A percentile compares a stretch with the other conserved stretches of the same genome.
phyloP scores from a whole-genome alignment of 2,113 vertebrate species.

The Muntiacus muntjak region DNA sequence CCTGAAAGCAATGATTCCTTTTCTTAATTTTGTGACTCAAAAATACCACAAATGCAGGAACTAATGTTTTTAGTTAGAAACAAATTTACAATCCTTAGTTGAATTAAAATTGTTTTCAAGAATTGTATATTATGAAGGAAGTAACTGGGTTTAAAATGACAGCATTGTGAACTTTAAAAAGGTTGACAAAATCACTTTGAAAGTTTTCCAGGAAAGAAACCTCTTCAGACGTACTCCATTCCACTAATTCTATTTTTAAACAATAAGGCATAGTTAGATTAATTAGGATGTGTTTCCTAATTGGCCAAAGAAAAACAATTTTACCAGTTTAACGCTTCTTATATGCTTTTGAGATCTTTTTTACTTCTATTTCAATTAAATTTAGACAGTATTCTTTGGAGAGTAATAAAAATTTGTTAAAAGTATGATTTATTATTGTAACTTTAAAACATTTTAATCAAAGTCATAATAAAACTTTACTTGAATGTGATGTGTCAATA shows the following conservation, averaged over 20 bases:
- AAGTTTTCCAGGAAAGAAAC: background rate
- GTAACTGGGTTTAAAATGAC: background rate
- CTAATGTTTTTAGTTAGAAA: background rate
- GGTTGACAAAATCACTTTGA: background rate
- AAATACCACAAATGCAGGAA: background rate
- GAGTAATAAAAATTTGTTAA: background rate
- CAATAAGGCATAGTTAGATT: background rate
- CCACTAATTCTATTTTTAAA: background rate
- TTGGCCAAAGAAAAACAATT: background rate
- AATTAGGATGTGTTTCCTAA: background rate
- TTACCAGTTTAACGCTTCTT: background rate
- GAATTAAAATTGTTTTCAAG: background rate
- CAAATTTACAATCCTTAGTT: background rate
- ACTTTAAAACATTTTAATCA: background rate
- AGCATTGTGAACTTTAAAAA: background rate
- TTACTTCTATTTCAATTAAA: background rate
- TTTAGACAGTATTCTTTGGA: background rate
- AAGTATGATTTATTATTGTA: background rate
- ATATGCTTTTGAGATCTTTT: background rate
- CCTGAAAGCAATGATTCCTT: background rate
- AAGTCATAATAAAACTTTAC: background rate
- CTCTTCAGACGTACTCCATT: background rate
- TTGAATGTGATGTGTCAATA: background rate
- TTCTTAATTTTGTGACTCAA: background rate
- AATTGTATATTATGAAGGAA: background rate